These are phyloP conservation scores for Himantopus leucocephalus DNA, from an alignment of 2,113 vertebrate genomes.

Conservation along the genomic window DNA sequence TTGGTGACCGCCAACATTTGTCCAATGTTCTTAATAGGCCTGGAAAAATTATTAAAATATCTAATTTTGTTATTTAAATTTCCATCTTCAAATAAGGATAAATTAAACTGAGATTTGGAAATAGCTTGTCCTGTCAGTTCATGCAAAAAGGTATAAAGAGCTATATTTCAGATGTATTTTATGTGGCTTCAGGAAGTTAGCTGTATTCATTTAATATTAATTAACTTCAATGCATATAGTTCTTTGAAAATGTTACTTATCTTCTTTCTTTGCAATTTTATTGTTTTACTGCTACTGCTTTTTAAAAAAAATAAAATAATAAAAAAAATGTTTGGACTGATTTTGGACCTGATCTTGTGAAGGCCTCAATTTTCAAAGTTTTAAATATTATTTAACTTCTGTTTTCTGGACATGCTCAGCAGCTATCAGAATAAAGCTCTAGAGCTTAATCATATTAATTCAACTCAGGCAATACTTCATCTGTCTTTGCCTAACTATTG, in stretches of 20 bases:
- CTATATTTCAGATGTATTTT: neutral
- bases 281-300: neutral
- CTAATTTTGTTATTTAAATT: neutral
- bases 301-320: neutral
- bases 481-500: too few species aligned
- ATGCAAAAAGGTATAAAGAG: neutral
- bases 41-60: neutral
- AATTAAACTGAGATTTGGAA: neutral
- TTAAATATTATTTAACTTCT: neutral
- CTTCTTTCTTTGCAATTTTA: neutral
- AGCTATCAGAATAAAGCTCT: too few species aligned
- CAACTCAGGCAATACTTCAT: too few species aligned
- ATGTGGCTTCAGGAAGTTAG: neutral
- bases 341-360: neutral
- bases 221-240: neutral
- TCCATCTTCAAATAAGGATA: neutral
- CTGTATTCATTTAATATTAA: neutral
- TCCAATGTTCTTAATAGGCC: neutral
- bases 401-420: neutral
- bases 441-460: too few species aligned
- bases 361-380: neutral
- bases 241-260: neutral
- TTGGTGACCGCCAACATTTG: neutral
- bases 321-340: neutral
- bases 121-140: neutral